These are phyloP conservation scores for Archips xylosteana DNA, from an alignment of 2,888 invertebrate genomes.

Conservation along the genomic window DNA sequence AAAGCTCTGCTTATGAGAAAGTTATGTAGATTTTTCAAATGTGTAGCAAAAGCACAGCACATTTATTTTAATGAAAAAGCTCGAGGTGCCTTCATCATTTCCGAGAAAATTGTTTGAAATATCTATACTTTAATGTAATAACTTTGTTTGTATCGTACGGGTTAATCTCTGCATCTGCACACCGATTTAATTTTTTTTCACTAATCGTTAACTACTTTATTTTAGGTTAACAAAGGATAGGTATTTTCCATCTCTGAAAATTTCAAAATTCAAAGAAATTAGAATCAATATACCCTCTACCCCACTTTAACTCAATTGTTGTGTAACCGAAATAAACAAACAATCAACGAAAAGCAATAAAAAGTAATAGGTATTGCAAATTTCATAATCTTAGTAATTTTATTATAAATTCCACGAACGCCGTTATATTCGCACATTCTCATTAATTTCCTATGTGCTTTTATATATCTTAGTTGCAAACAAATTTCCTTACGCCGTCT, in stretches of 20 bases:
- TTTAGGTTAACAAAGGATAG: no score
- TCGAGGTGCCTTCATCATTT: neutral
- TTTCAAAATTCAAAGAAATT: no score
- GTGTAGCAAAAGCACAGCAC: slow-evolving; percentile 28
- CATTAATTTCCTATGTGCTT: neutral
- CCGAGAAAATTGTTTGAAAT: neutral
- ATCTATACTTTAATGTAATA: neutral
- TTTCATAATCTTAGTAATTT: neutral
- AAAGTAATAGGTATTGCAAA: neutral
- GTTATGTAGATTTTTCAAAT: slow-evolving; percentile 41
- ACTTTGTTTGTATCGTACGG: no score
- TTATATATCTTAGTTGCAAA: slow-evolving; percentile 5
- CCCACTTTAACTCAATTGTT: no score
- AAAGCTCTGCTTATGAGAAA: slow-evolving; percentile 38
- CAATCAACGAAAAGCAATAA: neutral
- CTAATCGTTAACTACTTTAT: no score
- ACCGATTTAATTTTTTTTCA: no score
- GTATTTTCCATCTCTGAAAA: no score
- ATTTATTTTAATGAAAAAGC: slow-evolving; percentile 35
- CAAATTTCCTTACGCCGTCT: slow-evolving; percentile 19
- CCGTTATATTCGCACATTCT: no score
- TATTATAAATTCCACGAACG: no score
- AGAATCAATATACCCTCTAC: no score
- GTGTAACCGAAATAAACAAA: no score
- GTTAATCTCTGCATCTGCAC: no score